Conservation (phyloP, 2,113 vertebrate genomes). For the Trinectes maculatus region DNA sequence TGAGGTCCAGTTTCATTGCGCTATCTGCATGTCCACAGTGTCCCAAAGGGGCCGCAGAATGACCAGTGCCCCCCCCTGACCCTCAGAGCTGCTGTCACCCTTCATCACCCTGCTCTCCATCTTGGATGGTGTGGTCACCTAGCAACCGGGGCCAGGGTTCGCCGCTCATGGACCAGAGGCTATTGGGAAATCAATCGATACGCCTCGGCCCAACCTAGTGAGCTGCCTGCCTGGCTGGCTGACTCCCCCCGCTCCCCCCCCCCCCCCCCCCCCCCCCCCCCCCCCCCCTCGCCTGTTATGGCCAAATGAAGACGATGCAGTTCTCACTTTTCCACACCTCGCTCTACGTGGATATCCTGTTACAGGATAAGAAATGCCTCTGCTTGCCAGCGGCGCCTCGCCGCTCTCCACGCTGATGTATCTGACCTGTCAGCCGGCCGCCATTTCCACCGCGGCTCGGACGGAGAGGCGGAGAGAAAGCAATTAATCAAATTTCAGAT, state of each 20-base stretch:
- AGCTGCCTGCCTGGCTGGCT: conserved; percentile 69
- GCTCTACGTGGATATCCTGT: conserved; percentile 74
- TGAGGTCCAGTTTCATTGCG: conserved; percentile 72
- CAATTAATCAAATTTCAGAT: conserved; percentile 78
- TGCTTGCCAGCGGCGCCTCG: conserved; percentile 70
- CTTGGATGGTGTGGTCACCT: conserved; percentile 86
- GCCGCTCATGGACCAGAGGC: conserved; percentile 84
- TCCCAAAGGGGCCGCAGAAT: conserved; percentile 80
- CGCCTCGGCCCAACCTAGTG: conserved; percentile 76
- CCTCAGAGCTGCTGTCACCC: conserved; percentile 81
- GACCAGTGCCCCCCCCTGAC: conserved; percentile 82
- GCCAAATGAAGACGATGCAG: conserved; percentile 79
- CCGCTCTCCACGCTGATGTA: conserved; percentile 70
- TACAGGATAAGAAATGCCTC: conserved; percentile 77
- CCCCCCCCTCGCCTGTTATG: conserved; percentile 70
- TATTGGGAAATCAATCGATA: conserved; percentile 86
- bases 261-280: conserved; percentile 26
- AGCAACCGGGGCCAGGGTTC: conserved; percentile 86
- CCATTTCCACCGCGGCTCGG: conserved; percentile 76
- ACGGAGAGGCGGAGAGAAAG: conserved; percentile 71
- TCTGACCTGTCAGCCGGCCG: conserved; percentile 73
- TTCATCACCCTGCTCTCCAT: conserved; percentile 84
- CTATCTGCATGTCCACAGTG: conserved; percentile 76
- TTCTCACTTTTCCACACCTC: conserved; percentile 77
- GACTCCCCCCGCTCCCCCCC: conserved; percentile 15